phyloP scores from a whole-genome alignment of 1,140 invertebrate genomes.

The Leguminivora glycinivorella region DNA sequence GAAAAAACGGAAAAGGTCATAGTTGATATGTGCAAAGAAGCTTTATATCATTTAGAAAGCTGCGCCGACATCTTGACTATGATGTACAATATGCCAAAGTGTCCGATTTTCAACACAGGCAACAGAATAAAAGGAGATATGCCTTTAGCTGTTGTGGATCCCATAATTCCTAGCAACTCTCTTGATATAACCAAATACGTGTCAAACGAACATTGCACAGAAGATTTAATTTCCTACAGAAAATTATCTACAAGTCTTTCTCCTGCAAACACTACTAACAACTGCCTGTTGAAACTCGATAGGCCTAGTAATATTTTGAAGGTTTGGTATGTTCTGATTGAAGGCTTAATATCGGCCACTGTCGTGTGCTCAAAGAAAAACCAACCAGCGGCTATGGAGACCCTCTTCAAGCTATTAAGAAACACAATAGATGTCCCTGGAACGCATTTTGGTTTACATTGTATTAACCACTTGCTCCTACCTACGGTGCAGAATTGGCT shows the following conservation, averaged over 20 bases:
- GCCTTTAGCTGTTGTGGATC: conserved; percentile 89
- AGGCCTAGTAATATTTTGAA: conserved; percentile 91
- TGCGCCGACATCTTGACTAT: conserved; percentile 92
- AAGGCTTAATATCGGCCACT: conserved; percentile 91
- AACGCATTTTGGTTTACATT: conserved; percentile 91
- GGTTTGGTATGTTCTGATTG: conserved; percentile 95
- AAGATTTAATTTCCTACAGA: conserved; percentile 81
- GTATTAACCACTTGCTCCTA: conserved; percentile 92
- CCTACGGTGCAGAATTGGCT: conserved; percentile 95
- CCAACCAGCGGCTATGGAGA: conserved; percentile 92
- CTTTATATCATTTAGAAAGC: conserved; percentile 90
- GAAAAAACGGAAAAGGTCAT: conserved; percentile 76
- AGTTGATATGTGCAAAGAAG: conserved; percentile 89
- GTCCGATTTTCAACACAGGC: conserved; percentile 94
- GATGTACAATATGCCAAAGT: conserved; percentile 97
- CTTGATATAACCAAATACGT: conserved; percentile 77
- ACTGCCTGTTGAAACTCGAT: conserved; percentile 85
- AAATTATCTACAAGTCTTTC: conserved; percentile 81
- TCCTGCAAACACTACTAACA: conserved; percentile 79
- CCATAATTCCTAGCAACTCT: conserved; percentile 86
- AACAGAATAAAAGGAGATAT: conserved; percentile 91
- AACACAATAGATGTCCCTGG: conserved; percentile 88
- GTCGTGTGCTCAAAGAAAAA: conserved; percentile 90
- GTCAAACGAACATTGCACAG: conserved; percentile 68
- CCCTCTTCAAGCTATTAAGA: conserved; percentile 89